Evolutionary conservation across 2,888 invertebrate species (phyloP).

Genomic region (Eilema depressum): DNA sequence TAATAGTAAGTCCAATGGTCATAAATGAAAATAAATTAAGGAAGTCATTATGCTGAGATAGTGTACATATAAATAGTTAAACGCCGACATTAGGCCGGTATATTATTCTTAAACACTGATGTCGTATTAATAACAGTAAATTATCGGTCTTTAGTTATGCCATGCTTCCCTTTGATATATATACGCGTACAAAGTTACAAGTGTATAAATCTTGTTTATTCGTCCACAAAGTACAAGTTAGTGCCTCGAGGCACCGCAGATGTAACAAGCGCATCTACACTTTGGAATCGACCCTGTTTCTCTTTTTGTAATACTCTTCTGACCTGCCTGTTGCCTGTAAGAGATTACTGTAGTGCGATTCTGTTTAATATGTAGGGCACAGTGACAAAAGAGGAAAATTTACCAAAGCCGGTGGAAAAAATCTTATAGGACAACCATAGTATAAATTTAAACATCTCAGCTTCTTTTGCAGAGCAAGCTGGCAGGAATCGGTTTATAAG

Average conservation of each 20-base stretch:
- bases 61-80: conserved; percentile 34
- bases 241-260: conserved; percentile 29
- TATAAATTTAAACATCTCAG: no score
- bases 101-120: conserved; percentile 45
- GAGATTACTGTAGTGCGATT: neutral
- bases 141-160: conserved; percentile 35
- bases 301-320: neutral
- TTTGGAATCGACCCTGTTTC: neutral
- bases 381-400: no score
- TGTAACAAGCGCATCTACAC: conserved; percentile 7
- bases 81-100: conserved; percentile 26
- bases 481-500: no score
- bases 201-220: conserved; percentile 43
- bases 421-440: no score
- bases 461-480: no score
- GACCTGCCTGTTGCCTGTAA: neutral
- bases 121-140: conserved; percentile 45
- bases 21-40: conserved; percentile 52
- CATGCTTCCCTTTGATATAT: conserved; percentile 45
- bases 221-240: conserved; percentile 32
- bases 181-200: conserved; percentile 29
- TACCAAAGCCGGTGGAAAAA: no score
- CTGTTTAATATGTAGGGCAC: neutral
- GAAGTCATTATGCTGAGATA: conserved; percentile 40
- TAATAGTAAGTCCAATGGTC: conserved; percentile 19